Percentiles rank a stretch among this genome's conserved stretches.
Conservation (phyloP, 1,140 invertebrate genomes). For the Drosophila nikananu region DNA sequence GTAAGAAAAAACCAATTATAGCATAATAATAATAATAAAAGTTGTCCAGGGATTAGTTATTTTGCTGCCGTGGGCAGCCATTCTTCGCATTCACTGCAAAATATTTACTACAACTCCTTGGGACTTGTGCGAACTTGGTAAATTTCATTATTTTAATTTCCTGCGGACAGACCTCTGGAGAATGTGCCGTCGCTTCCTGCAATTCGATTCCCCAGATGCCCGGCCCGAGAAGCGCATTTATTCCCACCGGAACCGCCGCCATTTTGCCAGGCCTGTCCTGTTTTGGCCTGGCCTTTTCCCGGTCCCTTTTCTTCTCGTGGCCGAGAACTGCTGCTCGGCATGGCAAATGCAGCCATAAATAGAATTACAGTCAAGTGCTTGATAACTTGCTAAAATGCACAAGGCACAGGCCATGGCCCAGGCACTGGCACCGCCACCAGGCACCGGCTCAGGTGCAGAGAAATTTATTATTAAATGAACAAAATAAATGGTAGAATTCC, state of each 20-base stretch:
- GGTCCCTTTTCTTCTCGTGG: constrained; percentile 18
- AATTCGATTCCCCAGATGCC: constrained; percentile 46
- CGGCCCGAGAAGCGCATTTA: constrained; percentile 19
- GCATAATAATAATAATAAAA: no score
- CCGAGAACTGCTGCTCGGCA: constrained; percentile 36
- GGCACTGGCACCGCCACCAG: background rate
- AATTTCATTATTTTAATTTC: constrained; percentile 45
- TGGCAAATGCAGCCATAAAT: constrained; percentile 78
- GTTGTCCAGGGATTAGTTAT: background rate
- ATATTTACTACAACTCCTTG: constrained; percentile 10
- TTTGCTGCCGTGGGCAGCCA: background rate
- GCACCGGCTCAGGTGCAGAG: constrained; percentile 31
- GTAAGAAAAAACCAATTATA: background rate
- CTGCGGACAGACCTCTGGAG: constrained; percentile 17
- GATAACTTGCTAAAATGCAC: constrained; percentile 77
- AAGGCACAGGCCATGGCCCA: constrained; percentile 4
- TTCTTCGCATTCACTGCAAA: background rate
- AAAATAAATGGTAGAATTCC: constrained; percentile 28
- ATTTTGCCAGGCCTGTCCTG: constrained; percentile 36
- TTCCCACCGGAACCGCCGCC: constrained; percentile 23
- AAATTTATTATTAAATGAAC: constrained; percentile 73
- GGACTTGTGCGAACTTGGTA: background rate
- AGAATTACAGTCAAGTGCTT: constrained; percentile 81
- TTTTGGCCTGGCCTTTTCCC: constrained; percentile 26
- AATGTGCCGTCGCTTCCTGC: constrained; percentile 16